phyloP scores from a whole-genome alignment of 2,888 invertebrate species.

The Mythimna vitellina region DNA sequence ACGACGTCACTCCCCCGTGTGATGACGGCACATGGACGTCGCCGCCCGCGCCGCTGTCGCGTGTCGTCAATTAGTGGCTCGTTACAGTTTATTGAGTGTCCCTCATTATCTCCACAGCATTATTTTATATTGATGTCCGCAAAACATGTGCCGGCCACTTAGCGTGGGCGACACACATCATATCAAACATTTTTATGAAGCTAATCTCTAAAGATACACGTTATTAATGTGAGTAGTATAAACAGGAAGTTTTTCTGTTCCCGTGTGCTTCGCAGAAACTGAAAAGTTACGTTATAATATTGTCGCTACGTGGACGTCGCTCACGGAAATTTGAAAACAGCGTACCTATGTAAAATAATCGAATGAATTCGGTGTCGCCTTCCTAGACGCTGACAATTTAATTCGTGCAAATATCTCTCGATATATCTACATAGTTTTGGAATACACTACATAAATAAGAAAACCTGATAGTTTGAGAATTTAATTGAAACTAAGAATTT shows the following conservation, averaged over 20 bases:
- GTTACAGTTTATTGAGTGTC: conserved; percentile 33
- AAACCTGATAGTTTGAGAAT: too few relatives aligned
- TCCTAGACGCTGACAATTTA: not conserved
- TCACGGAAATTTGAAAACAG: not conserved
- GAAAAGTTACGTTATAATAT: conserved; percentile 7
- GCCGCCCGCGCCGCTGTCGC: not conserved
- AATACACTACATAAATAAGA: too few relatives aligned
- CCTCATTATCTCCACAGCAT: conserved; percentile 28
- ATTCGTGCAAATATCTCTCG: not conserved
- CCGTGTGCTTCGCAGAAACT: conserved; percentile 15
- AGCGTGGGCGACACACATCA: conserved; percentile 29
- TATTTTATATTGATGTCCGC: conserved; percentile 21
- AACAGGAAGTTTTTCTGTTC: conserved; percentile 21
- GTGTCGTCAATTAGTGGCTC: conserved; percentile 35
- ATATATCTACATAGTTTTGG: too few relatives aligned
- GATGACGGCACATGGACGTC: not conserved
- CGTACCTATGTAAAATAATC: not conserved
- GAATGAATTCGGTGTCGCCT: not conserved
- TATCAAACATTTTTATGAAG: conserved; percentile 22
- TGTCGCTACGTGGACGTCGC: not conserved
- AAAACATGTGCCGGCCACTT: conserved; percentile 13
- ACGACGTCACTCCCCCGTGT: not conserved
- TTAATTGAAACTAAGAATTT: too few relatives aligned
- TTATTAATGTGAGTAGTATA: conserved; percentile 21
- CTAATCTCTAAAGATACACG: not conserved